phyloP scores from a whole-genome alignment of 1,140 invertebrate genomes.

The Drosophila pachea region DNA sequence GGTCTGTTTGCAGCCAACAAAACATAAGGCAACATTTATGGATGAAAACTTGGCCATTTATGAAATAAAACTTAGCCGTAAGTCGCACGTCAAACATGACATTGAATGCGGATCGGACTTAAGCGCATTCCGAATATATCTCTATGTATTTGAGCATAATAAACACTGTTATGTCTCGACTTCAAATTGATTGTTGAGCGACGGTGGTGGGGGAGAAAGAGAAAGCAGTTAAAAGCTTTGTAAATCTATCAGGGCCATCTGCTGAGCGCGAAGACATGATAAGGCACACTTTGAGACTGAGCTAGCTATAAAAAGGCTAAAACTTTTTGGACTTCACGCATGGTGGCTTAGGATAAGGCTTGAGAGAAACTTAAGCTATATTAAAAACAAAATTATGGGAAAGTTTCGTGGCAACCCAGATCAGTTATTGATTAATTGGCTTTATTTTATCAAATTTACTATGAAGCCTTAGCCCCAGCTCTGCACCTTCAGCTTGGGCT shows the following conservation, averaged over 20 bases:
- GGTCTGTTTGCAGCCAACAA: slow-evolving; percentile 73
- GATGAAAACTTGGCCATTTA: background rate
- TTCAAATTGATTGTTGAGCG: background rate
- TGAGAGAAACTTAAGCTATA: no score
- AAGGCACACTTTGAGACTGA: no score
- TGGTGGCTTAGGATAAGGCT: no score
- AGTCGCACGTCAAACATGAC: slow-evolving; percentile 56
- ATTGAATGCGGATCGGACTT: slow-evolving; percentile 27
- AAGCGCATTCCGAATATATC: slow-evolving; percentile 12
- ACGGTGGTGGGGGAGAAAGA: background rate
- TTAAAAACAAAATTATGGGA: no score
- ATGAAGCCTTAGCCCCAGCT: no score
- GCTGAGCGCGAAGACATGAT: no score
- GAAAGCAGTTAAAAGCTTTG: background rate
- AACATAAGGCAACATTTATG: slow-evolving; percentile 53
- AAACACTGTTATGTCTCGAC: background rate
- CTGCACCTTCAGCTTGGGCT: no score
- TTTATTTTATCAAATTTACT: no score
- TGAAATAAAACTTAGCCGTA: slow-evolving; percentile 47
- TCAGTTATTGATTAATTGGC: no score
- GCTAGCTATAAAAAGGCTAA: no score
- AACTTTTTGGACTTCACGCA: no score
- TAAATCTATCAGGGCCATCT: background rate
- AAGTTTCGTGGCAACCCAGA: no score
- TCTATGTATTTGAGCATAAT: background rate